A percentile compares a stretch with the other conserved stretches of the same genome.
Conservation (phyloP, 2,113 vertebrate genomes). For the Thamnaconus septentrionalis region DNA sequence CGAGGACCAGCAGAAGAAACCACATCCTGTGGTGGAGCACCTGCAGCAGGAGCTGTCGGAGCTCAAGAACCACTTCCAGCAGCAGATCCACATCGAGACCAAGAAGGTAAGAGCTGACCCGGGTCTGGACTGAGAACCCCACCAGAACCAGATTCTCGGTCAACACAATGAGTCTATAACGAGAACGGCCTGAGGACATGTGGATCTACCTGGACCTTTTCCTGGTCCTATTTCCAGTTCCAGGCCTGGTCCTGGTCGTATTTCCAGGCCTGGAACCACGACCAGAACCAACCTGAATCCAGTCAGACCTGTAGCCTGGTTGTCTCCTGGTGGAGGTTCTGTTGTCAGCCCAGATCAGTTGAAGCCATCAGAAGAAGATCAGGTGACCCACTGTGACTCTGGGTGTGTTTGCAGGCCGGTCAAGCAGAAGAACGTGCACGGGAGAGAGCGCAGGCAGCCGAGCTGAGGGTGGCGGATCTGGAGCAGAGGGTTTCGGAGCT, state of each 20-base stretch:
- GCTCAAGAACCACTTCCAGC: conserved; percentile 82
- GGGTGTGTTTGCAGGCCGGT: conserved; percentile 62
- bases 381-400: not conserved
- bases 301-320: not conserved
- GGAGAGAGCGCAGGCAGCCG: conserved; percentile 82
- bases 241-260: too few species aligned
- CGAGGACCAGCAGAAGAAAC: conserved; percentile 71
- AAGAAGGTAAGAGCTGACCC: conserved; percentile 76
- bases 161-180: not conserved
- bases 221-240: too few species aligned
- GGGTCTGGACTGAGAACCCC: not conserved
- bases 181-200: too few species aligned
- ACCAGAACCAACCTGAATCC: not conserved
- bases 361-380: too few species aligned
- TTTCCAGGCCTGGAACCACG: not conserved
- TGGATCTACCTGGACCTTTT: too few species aligned
- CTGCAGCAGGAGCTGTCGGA: conserved; percentile 80
- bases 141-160: not conserved
- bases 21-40: conserved; percentile 78
- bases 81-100: conserved; percentile 84
- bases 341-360: too few species aligned
- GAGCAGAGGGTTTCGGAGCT: conserved; percentile 86
- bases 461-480: conserved; percentile 82
- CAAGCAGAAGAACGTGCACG: conserved; percentile 82
- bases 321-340: not conserved